Evolutionary conservation across 2,797 vertebrate species (phyloP), one percentile per base, ranked within the genome.

Genomic region (Halcyon smyrnensis): DNA sequence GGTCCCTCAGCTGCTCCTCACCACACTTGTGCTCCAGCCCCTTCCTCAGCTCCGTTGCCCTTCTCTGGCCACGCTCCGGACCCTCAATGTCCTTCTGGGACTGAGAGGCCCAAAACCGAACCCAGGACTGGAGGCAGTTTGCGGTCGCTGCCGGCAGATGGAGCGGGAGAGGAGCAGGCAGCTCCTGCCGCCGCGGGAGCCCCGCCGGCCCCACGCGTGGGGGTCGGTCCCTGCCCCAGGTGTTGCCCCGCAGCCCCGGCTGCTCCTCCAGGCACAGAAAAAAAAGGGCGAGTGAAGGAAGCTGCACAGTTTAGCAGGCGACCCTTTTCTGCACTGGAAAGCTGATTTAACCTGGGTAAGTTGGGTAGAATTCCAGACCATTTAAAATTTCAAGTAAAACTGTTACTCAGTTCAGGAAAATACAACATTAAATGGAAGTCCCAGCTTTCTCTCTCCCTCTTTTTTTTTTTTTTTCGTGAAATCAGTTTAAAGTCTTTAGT

Each of bases 221-320:
- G 28, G 32, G 4, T 4, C 3, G 36, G 3, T 12, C 43, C 32
- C 41, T 5, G n/a, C 17, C 46, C 18, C 39, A 0, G 25, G 36
- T 9, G 4, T 28, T 16, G 23, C 25, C 25, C 60, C 6, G 21
- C 71, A 43, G 56, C 36, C 27, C 51, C 5, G 16, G 16, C 48
- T 37, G n/a, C 51, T 25, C 5, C 45, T 36, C 9, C 12, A 2
- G 37, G 41, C 21, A 6, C 3, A 37, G 48, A 5, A 12, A 7
- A 14, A 39, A 25, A 9, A 21, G 5, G 9, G 18, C 5, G 3
- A 13, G 9, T 5, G 41, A 16, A 24, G 9, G n/a, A n/a, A n/a
- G n/a, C 23, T 3, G 1, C 14, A 4, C 3, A 19, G 41, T 5
- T n/a, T 5, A 43, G 34, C 15, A 15, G 21, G 34, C 2, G 9